Conservation (phyloP, 1,140 invertebrate genomes). For the Goniozus legneri region DNA sequence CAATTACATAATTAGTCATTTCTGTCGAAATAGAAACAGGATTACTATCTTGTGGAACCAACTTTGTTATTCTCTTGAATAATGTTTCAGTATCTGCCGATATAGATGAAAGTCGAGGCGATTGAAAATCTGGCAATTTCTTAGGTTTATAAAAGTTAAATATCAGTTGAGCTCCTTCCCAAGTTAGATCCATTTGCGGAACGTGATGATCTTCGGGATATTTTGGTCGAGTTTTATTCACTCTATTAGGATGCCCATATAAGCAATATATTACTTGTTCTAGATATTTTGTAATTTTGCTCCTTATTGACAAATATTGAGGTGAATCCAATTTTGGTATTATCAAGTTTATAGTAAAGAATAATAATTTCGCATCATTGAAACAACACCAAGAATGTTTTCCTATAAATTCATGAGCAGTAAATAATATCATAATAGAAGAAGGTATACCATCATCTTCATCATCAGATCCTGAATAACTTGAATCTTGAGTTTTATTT, state of each 20-base stretch:
- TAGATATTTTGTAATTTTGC: constrained; percentile 68
- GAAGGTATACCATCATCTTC: constrained; percentile 65
- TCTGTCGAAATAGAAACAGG: constrained; percentile 59
- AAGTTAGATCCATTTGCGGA: constrained; percentile 68
- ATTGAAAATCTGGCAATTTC: constrained; percentile 79
- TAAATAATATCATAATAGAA: constrained; percentile 76
- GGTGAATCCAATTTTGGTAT: constrained; percentile 64
- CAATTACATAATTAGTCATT: constrained; percentile 66
- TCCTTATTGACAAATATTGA: constrained; percentile 47
- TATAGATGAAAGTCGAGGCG: constrained; percentile 69
- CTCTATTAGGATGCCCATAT: constrained; percentile 71
- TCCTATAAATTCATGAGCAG: constrained; percentile 82
- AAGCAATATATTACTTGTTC: constrained; percentile 89
- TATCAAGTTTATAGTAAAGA: constrained; percentile 73
- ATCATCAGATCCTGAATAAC: constrained; percentile 48
- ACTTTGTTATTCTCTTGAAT: constrained; percentile 68
- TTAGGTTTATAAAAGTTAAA: constrained; percentile 83
- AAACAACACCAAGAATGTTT: constrained; percentile 72
- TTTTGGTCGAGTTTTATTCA: constrained; percentile 67
- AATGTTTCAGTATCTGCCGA: constrained; percentile 73
- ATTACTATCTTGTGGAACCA: constrained; percentile 69
- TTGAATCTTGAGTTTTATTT: constrained; percentile 34
- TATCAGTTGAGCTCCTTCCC: constrained; percentile 72
- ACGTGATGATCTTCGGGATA: constrained; percentile 80
- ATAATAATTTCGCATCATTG: constrained; percentile 71